Evolutionary conservation across 2,797 vertebrate species (phyloP), one percentile per base, ranked within the genome.

Genomic region (Malurus splendens): DNA sequence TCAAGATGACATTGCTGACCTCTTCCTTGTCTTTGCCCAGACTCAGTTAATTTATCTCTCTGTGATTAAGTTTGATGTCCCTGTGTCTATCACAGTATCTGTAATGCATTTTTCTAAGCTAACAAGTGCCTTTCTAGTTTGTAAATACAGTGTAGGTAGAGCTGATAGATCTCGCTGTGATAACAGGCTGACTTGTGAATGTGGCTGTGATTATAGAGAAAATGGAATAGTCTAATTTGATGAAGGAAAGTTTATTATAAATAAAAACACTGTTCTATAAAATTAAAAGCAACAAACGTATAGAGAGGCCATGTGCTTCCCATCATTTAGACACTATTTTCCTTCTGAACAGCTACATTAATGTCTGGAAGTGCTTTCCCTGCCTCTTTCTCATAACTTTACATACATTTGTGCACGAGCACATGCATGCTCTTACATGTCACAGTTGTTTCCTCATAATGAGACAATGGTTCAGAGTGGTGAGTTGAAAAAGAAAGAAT

Each of bases 111-210:
- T 90, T 95, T 89, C 64, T 42, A n/a, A 86, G 44, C 59, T 90
- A 86, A 90, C 75, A 89, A 80, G 64, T 96, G 95, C 82, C 65
- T 81, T 95, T 93, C 64, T 90, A 42, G 57, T 93, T 94, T 93
- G 92, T 93, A 96, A 95, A 95, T 92, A 92, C 59, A 80, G 87
- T 83, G 86, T 76, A 90, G 86, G 94, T 87, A 87, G 91, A 94
- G 84, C 67, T 94, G 96, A 92, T 96, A 90, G 87, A 88, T 92
- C 91, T 91, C 36, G 33, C 85, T 94, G 86, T 91, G 90, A 94
- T 96, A 96, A 94, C 76, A 94, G 90, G 74, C 84, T 95, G 89
- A 94, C 89, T 94, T 95, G 89, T 90, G 95, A 96, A 91, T 82
- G 41, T 80, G 93, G 55, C 81, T 93, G 87, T 95, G 95, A 89